Base-by-base conservation (phyloP, 2,888 invertebrate species). In the Glomeris marginata region DNA sequence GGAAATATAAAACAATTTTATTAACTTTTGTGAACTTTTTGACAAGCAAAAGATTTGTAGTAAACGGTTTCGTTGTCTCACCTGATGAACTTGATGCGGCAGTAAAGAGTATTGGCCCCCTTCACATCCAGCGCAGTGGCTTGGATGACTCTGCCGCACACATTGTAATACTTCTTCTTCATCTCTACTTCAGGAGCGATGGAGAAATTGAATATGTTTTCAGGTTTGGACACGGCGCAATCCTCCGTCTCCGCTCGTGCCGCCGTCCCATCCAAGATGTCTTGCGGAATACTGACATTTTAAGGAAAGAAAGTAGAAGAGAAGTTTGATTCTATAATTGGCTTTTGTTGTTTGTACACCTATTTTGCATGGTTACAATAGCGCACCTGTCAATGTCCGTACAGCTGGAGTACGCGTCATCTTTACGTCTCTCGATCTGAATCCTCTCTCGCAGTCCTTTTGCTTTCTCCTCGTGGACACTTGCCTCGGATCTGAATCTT, bases 401-500 rank as follows among this genome's bases (percentile, higher is more conserved):
- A 40, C 33, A 22, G 18, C 35, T 18, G 11, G 16, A 10, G 4
- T 45, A 21, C 11, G 45, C 15, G 41, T 51, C 42, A 28, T 44
- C 45, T 8, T 28, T 28, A 10, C 37, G 46, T 5, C 37, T 37
- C 22, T 51, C 47, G 10, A 46, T 40, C 1, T 16, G 46, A 3
- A 47, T 47, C 8, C 51, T 36, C 8, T 51, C 51, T 33, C 37
- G 45, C 1, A 47, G 28, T 4, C 40, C 36, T 41, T 51, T 51
- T 6, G 51, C 37, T 35, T 51, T 51, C 13, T 41, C 40, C 36
- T 70, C 71, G 42, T 63, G 65, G 34, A 72, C 69, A 56, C 66
- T 67, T 33, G 66, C 65, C 62, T 69, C 65, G 49, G 71, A 65
- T 21, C 65, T 62, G 56, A 67, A 70, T 57, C 67, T 61, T 21